phyloP scores from a whole-genome alignment of 2,888 invertebrate genomes.

The Strigamia maritima region DNA sequence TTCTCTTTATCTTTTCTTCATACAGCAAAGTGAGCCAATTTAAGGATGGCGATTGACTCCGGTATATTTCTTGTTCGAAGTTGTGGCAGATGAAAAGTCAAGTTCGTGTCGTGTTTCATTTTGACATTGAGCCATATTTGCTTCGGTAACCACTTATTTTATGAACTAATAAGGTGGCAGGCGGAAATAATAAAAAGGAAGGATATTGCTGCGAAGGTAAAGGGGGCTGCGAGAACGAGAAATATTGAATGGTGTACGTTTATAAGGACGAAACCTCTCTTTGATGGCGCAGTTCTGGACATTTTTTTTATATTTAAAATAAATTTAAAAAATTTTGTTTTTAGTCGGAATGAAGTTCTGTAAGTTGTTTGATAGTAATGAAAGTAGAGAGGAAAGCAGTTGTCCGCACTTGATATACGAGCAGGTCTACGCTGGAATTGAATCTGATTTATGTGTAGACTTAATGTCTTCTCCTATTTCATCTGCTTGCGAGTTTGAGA shows the following conservation, averaged over 20 bases:
- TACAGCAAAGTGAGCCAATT: neutral
- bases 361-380: neutral
- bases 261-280: neutral
- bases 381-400: neutral
- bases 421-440: neutral
- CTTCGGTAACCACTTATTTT: constrained; percentile 14
- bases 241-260: neutral
- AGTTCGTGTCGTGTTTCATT: constrained; percentile 8
- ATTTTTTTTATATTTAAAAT: neutral
- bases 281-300: neutral
- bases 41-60: neutral
- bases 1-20: neutral
- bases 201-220: neutral
- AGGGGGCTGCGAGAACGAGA: neutral
- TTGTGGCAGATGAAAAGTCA: constrained; percentile 5
- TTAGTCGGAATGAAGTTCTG: neutral
- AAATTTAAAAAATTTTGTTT: neutral
- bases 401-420: neutral
- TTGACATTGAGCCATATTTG: constrained; percentile 12
- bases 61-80: neutral
- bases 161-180: constrained; percentile 3
- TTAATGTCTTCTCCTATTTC: constrained; percentile 2
- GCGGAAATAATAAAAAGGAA: constrained; percentile 11
- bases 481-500: neutral
- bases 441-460: constrained; percentile 14